Evolutionary conservation across 2,797 vertebrate genomes (phyloP), one percentile per base, ranked within the genome.

Genomic region (Alauda arvensis): DNA sequence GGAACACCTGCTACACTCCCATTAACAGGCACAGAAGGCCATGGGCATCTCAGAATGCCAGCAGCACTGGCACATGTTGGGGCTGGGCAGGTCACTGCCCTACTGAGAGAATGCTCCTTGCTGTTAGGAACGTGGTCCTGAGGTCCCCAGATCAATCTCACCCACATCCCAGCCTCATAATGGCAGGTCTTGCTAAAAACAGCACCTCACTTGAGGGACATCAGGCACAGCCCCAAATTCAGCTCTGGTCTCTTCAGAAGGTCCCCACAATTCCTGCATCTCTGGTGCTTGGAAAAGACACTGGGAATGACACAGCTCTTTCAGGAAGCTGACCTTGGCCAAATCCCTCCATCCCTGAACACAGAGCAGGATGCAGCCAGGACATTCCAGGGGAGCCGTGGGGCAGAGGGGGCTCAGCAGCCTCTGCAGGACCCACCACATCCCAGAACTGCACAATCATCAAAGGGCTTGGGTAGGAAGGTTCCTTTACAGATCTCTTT

Each of bases 241-340:
- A 76, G 7, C 13, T 26, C 46, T 4, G 3, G 20, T 8, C 29
- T 40, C 56, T 68, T 40, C 12, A 57, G 67, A 42, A 49, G 25
- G 14, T 31, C 24, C 43, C 8, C 14, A 4, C 33, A 49, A 39
- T 4, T 49, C 48, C 53, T 71, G 34, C 14, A 16, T 24, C 49
- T 39, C 3, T 1, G 0, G 23, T 20, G 14, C n/a, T 60, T 39
- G 51, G 24, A 46, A 28, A 66, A 67, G 31, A 33, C 0, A 0
- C 29, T 53, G 48, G 45, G 45, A 70, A 39, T 80, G 42, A 39
- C 49, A 80, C 34, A 45, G 20, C 9, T 74, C 33, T 21, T 1
- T 18, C 23, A 6, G 61, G 29, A 70, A 79, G 25, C 21, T 43
- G 48, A 33, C 23, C 45, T 67, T 60, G 62, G 40, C 46, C 11